Evolutionary conservation across 2,888 invertebrate genomes (phyloP).

Genomic region (Abrostola tripartita): DNA sequence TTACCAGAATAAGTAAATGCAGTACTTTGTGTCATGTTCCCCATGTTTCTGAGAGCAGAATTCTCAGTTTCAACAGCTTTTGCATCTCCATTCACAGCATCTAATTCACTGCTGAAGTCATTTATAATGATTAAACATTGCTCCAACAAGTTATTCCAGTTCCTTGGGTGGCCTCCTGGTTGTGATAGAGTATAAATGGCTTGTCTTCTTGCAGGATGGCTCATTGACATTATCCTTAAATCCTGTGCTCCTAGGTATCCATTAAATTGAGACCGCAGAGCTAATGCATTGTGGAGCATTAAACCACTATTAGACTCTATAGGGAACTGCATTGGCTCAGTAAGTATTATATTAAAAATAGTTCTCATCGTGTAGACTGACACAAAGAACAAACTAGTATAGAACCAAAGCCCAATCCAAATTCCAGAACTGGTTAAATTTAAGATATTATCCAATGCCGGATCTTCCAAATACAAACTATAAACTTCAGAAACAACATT

Average conservation of each 20-base stretch:
- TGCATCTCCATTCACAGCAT: constrained; percentile 79
- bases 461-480: constrained; percentile 85
- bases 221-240: constrained; percentile 90
- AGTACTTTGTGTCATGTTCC: constrained; percentile 62
- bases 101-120: constrained; percentile 90
- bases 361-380: constrained; percentile 91
- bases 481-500: constrained; percentile 85
- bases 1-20: constrained; percentile 65
- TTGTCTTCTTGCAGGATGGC: constrained; percentile 88
- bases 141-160: constrained; percentile 93
- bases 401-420: constrained; percentile 91
- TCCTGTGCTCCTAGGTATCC: constrained; percentile 93
- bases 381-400: constrained; percentile 90
- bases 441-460: constrained; percentile 83
- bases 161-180: constrained; percentile 96
- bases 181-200: constrained; percentile 92
- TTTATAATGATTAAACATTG: constrained; percentile 90
- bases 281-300: constrained; percentile 89
- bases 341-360: constrained; percentile 91
- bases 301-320: constrained; percentile 85
- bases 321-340: constrained; percentile 91
- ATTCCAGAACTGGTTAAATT: constrained; percentile 84
- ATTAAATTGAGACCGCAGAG: constrained; percentile 90
- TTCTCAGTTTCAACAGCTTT: constrained; percentile 65
- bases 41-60: constrained; percentile 56